Evolutionary conservation across 2,797 vertebrate genomes (phyloP).

Genomic region (Astyanax mexicanus): DNA sequence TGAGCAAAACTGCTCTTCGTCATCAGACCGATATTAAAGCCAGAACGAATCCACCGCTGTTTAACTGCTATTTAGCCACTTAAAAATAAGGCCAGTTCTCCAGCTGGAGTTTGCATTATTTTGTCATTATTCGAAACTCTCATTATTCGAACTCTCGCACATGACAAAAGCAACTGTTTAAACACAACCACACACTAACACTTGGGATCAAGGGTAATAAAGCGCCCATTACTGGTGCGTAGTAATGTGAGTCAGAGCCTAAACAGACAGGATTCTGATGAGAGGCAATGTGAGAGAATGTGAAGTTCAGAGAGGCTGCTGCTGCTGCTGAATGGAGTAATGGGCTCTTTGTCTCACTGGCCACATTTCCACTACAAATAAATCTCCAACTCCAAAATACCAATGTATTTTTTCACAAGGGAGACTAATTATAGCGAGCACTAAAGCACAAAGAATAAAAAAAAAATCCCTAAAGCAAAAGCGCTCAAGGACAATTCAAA

Average conservation of each 20-base stretch:
- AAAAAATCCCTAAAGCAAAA: constrained; percentile 35
- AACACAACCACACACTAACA: constrained; percentile 10
- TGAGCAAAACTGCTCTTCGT: not conserved
- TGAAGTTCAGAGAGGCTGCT: not conserved
- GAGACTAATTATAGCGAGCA: constrained; percentile 58
- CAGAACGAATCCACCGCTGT: not conserved
- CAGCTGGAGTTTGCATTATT: not conserved
- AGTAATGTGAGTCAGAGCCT: constrained; percentile 14
- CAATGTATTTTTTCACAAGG: constrained; percentile 50
- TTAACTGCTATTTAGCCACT: not conserved
- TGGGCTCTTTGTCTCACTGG: constrained; percentile 37
- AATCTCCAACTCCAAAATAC: constrained; percentile 45
- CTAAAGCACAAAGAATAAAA: constrained; percentile 11
- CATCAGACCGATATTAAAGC: not conserved
- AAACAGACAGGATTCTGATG: constrained; percentile 9
- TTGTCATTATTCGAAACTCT: not conserved
- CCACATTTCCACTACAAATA: constrained; percentile 57
- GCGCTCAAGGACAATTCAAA: constrained; percentile 52
- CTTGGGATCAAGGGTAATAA: constrained; percentile 2
- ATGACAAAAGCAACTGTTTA: not conserved
- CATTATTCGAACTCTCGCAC: not conserved
- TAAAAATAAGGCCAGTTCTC: not conserved
- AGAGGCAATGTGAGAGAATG: not conserved
- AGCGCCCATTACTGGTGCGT: constrained; percentile 1
- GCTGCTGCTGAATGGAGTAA: constrained; percentile 29